A percentile compares a stretch with the other conserved stretches of the same genome.
Evolutionary conservation across 92 coral and sea anemone species (phyloP).

Genomic region (Porites cylindrica): DNA sequence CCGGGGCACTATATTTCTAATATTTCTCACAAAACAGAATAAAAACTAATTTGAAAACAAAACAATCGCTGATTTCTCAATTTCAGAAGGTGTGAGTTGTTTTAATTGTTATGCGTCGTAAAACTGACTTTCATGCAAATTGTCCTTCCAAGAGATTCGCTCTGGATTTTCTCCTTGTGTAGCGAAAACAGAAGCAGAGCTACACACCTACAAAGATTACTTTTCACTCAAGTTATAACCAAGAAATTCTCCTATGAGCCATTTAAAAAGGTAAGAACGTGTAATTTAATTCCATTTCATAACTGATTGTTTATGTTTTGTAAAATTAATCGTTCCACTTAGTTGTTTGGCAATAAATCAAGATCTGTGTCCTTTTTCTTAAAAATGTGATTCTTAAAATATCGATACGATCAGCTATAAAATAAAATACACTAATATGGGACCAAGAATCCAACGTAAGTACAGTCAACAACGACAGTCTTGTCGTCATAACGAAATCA

Average conservation of each 20-base stretch:
- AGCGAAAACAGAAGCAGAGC: neutral
- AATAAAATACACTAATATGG: too few species aligned
- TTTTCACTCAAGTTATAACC: too few species aligned
- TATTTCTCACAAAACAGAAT: neutral
- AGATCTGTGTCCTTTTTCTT: too few species aligned
- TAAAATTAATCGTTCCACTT: neutral
- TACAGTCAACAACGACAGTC: too few species aligned
- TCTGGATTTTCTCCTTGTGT: neutral
- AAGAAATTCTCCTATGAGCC: too few species aligned
- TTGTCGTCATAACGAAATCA: too few species aligned
- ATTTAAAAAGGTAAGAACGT: neutral
- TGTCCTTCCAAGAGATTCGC: neutral
- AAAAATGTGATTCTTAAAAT: neutral
- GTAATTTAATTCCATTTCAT: neutral
- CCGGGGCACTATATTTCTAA: neutral
- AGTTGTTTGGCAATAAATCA: neutral
- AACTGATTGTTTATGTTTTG: neutral
- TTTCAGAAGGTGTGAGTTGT: neutral
- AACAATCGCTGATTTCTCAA: neutral
- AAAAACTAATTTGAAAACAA: neutral
- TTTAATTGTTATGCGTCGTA: neutral
- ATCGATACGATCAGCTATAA: too few species aligned
- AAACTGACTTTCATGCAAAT: neutral
- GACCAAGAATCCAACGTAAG: too few species aligned
- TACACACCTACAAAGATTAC: neutral